Conservation (phyloP, 2,888 invertebrate genomes). For the Carterocephalus palaemon region DNA sequence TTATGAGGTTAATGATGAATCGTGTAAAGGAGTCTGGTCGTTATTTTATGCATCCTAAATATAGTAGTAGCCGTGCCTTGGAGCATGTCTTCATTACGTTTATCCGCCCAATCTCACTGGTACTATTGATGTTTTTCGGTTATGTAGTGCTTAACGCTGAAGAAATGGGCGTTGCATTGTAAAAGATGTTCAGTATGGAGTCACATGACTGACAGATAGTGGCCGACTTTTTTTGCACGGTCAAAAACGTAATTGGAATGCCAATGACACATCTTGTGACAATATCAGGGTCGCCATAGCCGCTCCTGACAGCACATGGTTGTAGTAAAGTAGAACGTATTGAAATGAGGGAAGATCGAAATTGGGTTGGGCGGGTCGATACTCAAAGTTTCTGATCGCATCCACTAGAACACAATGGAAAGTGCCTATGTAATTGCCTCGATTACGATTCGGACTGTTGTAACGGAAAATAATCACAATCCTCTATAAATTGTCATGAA, state of each 20-base stretch:
- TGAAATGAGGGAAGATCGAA: slow-evolving; percentile 12
- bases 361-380: slow-evolving; percentile 15
- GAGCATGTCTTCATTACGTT: slow-evolving; percentile 44
- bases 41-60: slow-evolving; percentile 75
- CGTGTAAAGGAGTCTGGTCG: slow-evolving; percentile 39
- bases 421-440: slow-evolving; percentile 8
- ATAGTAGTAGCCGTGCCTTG: slow-evolving; percentile 72
- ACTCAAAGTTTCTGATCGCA: slow-evolving; percentile 11
- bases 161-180: slow-evolving; percentile 38
- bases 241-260: slow-evolving; percentile 19
- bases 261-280: slow-evolving; percentile 22
- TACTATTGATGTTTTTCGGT: slow-evolving; percentile 33
- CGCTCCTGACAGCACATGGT: slow-evolving; percentile 11
- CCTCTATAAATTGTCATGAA: background rate
- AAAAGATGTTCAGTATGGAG: slow-evolving; percentile 36
- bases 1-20: slow-evolving; percentile 13
- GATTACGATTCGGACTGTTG: slow-evolving; percentile 8
- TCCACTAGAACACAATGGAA: slow-evolving; percentile 21
- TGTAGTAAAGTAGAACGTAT: slow-evolving; percentile 20
- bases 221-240: slow-evolving; percentile 40
- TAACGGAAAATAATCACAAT: background rate
- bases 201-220: slow-evolving; percentile 58
- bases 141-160: slow-evolving; percentile 31
- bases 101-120: slow-evolving; percentile 37
- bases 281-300: slow-evolving; percentile 17